Percentiles rank a stretch among this genome's conserved stretches.
phyloP scores from a whole-genome alignment of 2,113 vertebrate genomes.

The Mormyrus iriodes region DNA sequence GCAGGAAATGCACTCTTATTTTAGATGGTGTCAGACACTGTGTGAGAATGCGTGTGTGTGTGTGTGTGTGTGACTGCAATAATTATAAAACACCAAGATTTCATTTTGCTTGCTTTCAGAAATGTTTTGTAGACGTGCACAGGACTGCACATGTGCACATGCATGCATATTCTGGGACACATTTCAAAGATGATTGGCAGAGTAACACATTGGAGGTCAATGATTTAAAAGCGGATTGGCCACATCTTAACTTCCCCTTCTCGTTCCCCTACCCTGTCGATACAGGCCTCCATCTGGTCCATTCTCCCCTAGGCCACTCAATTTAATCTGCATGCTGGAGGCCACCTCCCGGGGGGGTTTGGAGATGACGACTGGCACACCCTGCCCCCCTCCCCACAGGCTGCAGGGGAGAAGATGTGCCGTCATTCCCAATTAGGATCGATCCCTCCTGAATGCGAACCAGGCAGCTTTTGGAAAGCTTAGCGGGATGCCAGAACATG shows the following conservation, averaged over 20 bases:
- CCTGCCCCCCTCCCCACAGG: neutral
- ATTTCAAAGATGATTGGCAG: neutral
- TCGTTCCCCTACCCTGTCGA: neutral
- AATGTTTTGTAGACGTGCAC: neutral
- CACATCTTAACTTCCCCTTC: neutral
- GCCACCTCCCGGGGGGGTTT: neutral
- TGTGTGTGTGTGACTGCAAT: neutral
- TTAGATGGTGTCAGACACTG: neutral
- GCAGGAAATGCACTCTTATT: neutral
- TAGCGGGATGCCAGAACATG: conserved; percentile 17
- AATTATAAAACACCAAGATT: neutral
- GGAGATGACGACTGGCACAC: neutral
- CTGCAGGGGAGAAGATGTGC: neutral
- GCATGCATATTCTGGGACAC: neutral
- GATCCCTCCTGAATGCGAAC: neutral
- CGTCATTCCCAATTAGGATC: conserved; percentile 20
- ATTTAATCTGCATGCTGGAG: neutral
- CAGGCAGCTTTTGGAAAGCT: neutral
- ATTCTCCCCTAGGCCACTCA: neutral
- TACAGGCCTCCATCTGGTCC: neutral
- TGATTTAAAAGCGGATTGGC: neutral
- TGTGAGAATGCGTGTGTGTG: neutral
- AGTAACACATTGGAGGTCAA: neutral
- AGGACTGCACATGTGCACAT: neutral
- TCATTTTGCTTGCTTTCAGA: neutral